phyloP scores from a whole-genome alignment of 2,113 vertebrate genomes.

The Dolichotis patagonum region DNA sequence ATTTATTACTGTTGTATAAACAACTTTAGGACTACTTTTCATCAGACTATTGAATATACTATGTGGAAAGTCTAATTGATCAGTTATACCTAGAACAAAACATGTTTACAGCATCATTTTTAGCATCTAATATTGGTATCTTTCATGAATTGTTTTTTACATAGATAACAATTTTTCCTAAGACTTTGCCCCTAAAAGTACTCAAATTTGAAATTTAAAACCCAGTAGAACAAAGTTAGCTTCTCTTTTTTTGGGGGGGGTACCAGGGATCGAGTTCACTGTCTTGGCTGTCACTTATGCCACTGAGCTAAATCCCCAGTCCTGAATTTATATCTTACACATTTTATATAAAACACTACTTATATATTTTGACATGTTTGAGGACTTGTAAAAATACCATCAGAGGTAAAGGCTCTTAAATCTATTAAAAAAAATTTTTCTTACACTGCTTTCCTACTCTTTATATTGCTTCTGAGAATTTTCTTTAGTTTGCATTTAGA shows the following conservation, averaged over 20 bases:
- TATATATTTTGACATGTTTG: slow-evolving; percentile 45
- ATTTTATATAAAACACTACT: slow-evolving; percentile 12
- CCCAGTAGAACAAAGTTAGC: neutral
- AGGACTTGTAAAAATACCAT: slow-evolving; percentile 26
- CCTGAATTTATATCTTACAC: neutral
- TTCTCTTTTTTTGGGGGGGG: too few species aligned
- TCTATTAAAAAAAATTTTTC: slow-evolving; percentile 12
- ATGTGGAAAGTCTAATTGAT: neutral
- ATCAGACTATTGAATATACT: neutral
- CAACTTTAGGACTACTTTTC: slow-evolving; percentile 28
- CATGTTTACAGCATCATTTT: slow-evolving; percentile 18
- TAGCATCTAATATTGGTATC: neutral
- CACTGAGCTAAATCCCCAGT: too few species aligned
- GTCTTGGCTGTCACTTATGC: too few species aligned
- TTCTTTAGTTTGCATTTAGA: neutral
- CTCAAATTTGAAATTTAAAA: slow-evolving; percentile 49
- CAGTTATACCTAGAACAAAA: slow-evolving; percentile 15
- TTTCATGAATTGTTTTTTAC: neutral
- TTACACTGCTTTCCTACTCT: neutral
- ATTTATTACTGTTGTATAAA: slow-evolving; percentile 34
- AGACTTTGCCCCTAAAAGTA: neutral
- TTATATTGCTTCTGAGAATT: neutral
- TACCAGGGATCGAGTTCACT: too few species aligned
- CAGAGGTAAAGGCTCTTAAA: slow-evolving; percentile 4
- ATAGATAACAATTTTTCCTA: neutral